These are phyloP conservation scores for Cheilosia impressa DNA, from an alignment of 2,888 invertebrate genomes.

Conservation along the genomic window DNA sequence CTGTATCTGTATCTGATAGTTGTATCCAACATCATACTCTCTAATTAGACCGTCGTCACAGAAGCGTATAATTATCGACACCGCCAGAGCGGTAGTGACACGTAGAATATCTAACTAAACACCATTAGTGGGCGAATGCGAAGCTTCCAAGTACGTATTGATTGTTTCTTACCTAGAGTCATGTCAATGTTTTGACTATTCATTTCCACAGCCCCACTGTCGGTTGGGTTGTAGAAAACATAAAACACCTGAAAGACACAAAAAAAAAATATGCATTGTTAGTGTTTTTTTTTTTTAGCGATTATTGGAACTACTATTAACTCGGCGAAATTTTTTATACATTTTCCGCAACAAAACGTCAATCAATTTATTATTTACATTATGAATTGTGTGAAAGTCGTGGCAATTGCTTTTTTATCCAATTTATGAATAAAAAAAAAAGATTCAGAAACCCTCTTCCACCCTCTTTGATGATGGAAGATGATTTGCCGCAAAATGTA, in stretches of 20 bases:
- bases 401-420: slow-evolving; percentile 56
- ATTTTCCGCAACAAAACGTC: not conserved
- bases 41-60: slow-evolving; percentile 38
- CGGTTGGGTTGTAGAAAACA: slow-evolving; percentile 89
- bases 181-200: slow-evolving; percentile 92
- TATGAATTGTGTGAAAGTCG: slow-evolving; percentile 46
- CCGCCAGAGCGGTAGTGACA: slow-evolving; percentile 71
- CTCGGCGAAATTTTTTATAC: not conserved
- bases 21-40: slow-evolving; percentile 16
- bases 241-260: slow-evolving; percentile 80
- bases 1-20: not conserved
- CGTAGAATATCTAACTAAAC: slow-evolving; percentile 68
- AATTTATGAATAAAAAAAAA: slow-evolving; percentile 30
- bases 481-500: slow-evolving; percentile 47
- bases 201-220: slow-evolving; percentile 92
- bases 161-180: slow-evolving; percentile 88
- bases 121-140: not conserved
- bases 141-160: slow-evolving; percentile 1
- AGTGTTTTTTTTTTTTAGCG: slow-evolving; percentile 14
- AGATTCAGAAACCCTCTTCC: slow-evolving; percentile 34
- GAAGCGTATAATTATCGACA: slow-evolving; percentile 37
- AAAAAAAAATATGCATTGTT: too few species aligned
- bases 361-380: slow-evolving; percentile 15
- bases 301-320: not conserved
- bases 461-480: slow-evolving; percentile 23